Base-by-base conservation (phyloP, 1,140 invertebrate species). In the Dysdera silvatica region DNA sequence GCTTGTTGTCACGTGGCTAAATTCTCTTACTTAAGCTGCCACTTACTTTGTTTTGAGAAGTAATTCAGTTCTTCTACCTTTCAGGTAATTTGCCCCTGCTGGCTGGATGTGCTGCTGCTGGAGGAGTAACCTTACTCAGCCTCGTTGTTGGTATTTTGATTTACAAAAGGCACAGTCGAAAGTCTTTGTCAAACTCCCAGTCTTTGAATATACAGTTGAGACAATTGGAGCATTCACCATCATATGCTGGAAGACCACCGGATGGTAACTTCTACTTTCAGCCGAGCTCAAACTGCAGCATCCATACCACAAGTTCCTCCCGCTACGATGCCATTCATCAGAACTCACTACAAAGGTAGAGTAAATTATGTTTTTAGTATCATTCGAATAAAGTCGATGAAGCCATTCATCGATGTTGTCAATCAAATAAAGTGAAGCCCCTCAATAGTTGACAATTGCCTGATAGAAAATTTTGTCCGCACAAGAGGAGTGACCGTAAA, bases 181-280 rank as follows among this genome's bases (percentile, higher is more conserved):
- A 54, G 24, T 41, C 58, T 7, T 31, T 40, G 16, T 65, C 66
- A 16, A 56, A 68, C 26, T 56, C 54, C 3, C 65, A 66, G 20
- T 33, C 40, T 4, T 54, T 67, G 5, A 64, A 65, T 32, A 61
- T 68, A 61, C 68, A 69, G 23, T 33, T 69, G 20, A 55, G 68
- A 3, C 68, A 69, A 23, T 23, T 69, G 33, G 68, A 69, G n/a
- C 67, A 63, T 26, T 68, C 67, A 24, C 68, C 68, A 6, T 69
- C 68, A 14, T 69, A 52, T 32, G 55, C 62, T 2, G 45, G 41
- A 14, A 56, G 62, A 6, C 29, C 37, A 20, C 51, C 56, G 7
- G 8, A 24, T 4, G 41, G 18, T 4, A 18, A 48, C 1, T 29
- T 40, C 4, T 55, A 48, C 14, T 60, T 53, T 26, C 33, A 47